Conservation (phyloP, 2,888 invertebrate species). For the Rhamnusium bicolor region DNA sequence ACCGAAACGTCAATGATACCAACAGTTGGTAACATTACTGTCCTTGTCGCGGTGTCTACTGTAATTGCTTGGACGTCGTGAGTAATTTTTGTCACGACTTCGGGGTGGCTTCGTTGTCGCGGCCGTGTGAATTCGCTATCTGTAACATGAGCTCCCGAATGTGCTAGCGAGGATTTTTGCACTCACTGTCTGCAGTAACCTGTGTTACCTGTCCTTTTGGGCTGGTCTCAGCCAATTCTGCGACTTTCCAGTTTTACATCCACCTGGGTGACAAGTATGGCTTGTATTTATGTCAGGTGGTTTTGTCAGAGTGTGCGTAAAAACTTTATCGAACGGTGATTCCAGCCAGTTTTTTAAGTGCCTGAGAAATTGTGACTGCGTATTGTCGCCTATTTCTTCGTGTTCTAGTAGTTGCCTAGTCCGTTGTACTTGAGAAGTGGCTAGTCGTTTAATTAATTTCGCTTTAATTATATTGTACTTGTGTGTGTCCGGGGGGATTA, state of each 20-base stretch:
- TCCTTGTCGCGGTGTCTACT: not conserved
- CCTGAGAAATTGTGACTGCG: not conserved
- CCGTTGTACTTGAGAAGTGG: not conserved
- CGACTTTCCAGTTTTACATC: not conserved
- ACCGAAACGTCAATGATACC: not conserved
- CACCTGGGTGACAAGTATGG: not conserved
- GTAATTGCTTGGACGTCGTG: not conserved
- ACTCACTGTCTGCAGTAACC: too few species aligned
- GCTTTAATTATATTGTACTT: not conserved
- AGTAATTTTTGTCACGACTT: not conserved
- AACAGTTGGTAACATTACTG: not conserved
- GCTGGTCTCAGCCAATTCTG: not conserved
- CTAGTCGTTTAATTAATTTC: not conserved
- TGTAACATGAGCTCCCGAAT: not conserved
- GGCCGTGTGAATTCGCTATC: not conserved
- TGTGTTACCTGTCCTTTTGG: not conserved
- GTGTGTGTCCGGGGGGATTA: not conserved
- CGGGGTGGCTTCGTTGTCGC: not conserved
- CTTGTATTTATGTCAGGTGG: not conserved
- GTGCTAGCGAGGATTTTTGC: too few species aligned
- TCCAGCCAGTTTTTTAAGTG: too few species aligned
- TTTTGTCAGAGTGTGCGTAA: not conserved
- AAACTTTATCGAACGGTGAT: not conserved
- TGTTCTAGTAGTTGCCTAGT: not conserved
- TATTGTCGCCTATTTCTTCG: not conserved